These are phyloP conservation scores for Drosophila helvetica DNA, from an alignment of 2,888 invertebrate genomes.

Conservation along the genomic window DNA sequence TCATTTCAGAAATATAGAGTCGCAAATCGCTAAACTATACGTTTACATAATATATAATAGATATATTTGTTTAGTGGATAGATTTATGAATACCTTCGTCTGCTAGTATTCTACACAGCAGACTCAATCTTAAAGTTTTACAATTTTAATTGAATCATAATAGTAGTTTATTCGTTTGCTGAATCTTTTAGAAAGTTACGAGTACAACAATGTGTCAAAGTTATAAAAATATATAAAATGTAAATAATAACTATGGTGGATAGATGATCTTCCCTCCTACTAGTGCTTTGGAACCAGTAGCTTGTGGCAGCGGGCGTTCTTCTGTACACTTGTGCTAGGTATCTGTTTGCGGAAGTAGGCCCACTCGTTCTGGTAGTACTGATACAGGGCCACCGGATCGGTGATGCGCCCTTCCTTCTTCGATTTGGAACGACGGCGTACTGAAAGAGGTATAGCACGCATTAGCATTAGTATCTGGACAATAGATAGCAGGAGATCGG, in stretches of 20 bases:
- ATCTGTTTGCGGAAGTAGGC: slow-evolving; percentile 88
- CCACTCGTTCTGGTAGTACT: slow-evolving; percentile 91
- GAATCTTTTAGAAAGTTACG: slow-evolving; percentile 12
- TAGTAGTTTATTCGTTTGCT: slow-evolving; percentile 13
- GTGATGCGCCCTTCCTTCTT: slow-evolving; percentile 50
- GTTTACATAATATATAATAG: too few relatives aligned
- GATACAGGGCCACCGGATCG: slow-evolving; percentile 91
- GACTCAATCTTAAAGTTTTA: neutral
- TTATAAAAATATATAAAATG: slow-evolving; percentile 12
- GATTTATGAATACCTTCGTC: too few relatives aligned
- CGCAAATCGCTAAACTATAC: too few relatives aligned
- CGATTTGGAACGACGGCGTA: slow-evolving; percentile 52
- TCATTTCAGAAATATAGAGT: too few relatives aligned
- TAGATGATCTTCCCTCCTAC: neutral
- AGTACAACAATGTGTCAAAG: slow-evolving; percentile 3
- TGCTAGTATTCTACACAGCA: too few relatives aligned
- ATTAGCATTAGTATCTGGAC: neutral
- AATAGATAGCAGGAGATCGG: neutral
- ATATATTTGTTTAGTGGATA: too few relatives aligned
- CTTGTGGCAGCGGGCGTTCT: slow-evolving; percentile 88
- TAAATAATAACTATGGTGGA: slow-evolving; percentile 6
- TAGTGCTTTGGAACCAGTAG: slow-evolving; percentile 80
- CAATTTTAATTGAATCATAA: neutral
- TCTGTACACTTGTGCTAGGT: slow-evolving; percentile 89
- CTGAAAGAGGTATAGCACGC: slow-evolving; percentile 43